Evolutionary conservation across 2,888 invertebrate species (phyloP), one percentile per base, ranked within the genome.

Genomic region (Sabatieria punctata): DNA sequence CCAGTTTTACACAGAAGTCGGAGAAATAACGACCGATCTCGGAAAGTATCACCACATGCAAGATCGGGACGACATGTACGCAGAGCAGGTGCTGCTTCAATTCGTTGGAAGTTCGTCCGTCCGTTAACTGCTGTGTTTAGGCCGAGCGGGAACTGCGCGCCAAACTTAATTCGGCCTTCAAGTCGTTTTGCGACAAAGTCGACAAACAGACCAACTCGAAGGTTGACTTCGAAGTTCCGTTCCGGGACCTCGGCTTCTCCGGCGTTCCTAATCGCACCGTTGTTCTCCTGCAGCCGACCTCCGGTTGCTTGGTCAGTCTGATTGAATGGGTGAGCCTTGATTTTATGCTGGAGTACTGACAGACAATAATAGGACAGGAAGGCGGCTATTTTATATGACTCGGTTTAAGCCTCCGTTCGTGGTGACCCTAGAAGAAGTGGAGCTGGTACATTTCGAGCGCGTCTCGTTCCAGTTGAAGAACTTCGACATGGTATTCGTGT

Each of bases 31-130:
- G 0, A 99, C 97, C 0, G 97, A 99, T 74, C 74, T 99, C 59
- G 95, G 95, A 39, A 99, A 97, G 68, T 93, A 95, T 68, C 95
- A 97, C 66, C 93, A 97, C 68, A 95, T 97, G 93, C 95, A 97
- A 67, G 97, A 99, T 71, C 75, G 95, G 38, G 97, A 99, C 68
- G 97, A 99, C 72, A 73, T 97, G 49, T 89, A 93, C 1, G 91
- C 95, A 4, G 97, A 99, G 71, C 97, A 97, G 72, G 71, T 69
- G 53, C 30, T 4, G 24, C 25, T 43, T 44, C 37, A 35, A 1
- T 26, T 19, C 18, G 8, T 43, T 40, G 25, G 19, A 22, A 23
- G n/a, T n/a, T n/a, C n/a, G n/a, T n/a, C n/a, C n/a, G n/a, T n/a
- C n/a, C n/a, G n/a, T n/a, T n/a, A n/a, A n/a, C n/a, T n/a, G n/a